Evolutionary conservation across 2,113 vertebrate species (phyloP).

Genomic region (Microtus richardsoni): DNA sequence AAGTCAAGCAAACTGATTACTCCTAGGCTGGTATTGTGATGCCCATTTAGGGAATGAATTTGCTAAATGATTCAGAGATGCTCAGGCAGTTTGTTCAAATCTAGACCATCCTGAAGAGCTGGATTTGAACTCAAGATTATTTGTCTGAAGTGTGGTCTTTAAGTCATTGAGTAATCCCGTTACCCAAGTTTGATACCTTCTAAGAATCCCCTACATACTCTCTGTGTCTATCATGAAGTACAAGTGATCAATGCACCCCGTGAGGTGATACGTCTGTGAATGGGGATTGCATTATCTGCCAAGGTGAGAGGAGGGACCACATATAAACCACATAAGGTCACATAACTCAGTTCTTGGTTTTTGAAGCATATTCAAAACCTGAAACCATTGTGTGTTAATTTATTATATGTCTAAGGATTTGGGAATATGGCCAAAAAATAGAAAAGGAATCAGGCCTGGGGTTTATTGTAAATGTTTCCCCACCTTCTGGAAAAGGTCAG

Average conservation of each 20-base stretch:
- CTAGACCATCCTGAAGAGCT: background rate
- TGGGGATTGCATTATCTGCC: background rate
- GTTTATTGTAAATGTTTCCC: conserved; percentile 57
- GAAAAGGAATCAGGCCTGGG: conserved; percentile 33
- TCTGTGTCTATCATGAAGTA: background rate
- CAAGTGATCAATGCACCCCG: background rate
- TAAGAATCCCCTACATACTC: background rate
- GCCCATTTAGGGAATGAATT: conserved; percentile 28
- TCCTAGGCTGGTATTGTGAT: background rate
- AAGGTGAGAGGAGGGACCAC: background rate
- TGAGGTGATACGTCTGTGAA: background rate
- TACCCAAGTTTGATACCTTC: background rate
- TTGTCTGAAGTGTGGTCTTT: background rate
- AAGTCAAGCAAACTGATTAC: background rate
- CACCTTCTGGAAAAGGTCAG: conserved; percentile 67
- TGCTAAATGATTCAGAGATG: background rate
- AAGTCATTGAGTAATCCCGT: background rate
- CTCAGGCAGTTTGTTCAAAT: background rate
- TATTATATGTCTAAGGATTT: conserved; percentile 50
- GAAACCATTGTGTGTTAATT: background rate
- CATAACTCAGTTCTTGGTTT: background rate
- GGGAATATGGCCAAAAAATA: conserved; percentile 56
- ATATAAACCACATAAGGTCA: background rate
- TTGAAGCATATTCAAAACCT: background rate
- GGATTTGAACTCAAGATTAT: background rate